phyloP scores from a whole-genome alignment of 2,797 vertebrate species.

The Morus bassanus region DNA sequence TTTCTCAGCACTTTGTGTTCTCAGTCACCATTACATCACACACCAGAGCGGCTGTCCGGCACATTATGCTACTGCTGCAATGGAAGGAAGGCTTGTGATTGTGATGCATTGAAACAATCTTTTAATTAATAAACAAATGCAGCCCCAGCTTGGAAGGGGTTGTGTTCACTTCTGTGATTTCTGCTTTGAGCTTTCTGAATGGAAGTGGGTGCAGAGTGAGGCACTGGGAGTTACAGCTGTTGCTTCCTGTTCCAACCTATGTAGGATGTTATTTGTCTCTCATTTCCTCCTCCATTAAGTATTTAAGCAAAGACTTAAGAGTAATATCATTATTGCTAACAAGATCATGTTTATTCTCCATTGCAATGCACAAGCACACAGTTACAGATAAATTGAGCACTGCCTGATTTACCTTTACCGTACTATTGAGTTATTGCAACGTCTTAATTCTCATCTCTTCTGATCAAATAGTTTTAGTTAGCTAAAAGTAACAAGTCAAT shows the following conservation, averaged over 20 bases:
- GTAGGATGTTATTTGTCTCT: neutral
- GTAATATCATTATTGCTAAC: neutral
- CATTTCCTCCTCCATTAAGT: neutral
- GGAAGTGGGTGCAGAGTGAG: neutral
- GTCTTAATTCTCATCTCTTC: slow-evolving; percentile 7
- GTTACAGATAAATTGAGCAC: neutral
- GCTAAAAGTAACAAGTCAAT: slow-evolving; percentile 48
- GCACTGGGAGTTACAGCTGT: neutral
- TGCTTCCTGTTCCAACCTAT: neutral
- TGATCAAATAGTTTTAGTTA: slow-evolving; percentile 36
- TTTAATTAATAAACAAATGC: neutral
- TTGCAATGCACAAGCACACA: neutral
- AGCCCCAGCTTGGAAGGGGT: slow-evolving; percentile 21
- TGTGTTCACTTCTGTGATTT: neutral
- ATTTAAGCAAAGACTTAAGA: neutral
- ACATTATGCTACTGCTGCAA: neutral
- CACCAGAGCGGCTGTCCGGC: neutral
- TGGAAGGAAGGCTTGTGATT: neutral
- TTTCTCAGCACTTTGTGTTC: neutral
- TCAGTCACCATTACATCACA: neutral
- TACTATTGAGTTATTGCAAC: slow-evolving; percentile 16
- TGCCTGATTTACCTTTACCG: neutral
- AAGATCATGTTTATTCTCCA: neutral
- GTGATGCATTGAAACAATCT: neutral
- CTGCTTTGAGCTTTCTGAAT: neutral